Percentiles rank a stretch among this genome's conserved stretches.
Evolutionary conservation across 92 coral and sea anemone genomes (phyloP).

Genomic region (Ricordea florida): DNA sequence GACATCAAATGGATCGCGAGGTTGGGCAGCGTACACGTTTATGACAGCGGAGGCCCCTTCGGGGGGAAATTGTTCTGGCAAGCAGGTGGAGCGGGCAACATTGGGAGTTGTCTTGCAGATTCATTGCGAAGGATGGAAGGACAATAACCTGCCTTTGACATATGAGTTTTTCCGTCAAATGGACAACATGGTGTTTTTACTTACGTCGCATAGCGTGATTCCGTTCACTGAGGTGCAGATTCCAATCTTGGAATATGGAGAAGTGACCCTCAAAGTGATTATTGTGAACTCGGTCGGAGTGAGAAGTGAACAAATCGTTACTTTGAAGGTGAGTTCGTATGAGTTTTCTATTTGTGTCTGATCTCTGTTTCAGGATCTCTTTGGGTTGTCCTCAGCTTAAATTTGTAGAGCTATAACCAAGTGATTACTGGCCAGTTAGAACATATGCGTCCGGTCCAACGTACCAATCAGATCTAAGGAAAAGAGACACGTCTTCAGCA

Average conservation of each 20-base stretch:
- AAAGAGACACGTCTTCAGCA: too few relatives aligned
- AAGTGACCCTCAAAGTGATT: neutral
- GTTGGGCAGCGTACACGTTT: constrained; percentile 18
- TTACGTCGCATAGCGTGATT: neutral
- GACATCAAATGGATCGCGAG: neutral
- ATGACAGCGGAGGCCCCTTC: neutral
- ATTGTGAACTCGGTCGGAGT: neutral
- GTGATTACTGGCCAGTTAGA: too few relatives aligned
- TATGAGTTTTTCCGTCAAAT: neutral
- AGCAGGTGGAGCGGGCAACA: neutral
- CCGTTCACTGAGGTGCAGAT: neutral
- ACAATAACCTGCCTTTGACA: neutral
- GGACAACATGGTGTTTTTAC: neutral
- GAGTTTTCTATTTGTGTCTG: too few relatives aligned
- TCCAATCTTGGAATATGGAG: neutral
- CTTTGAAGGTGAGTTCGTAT: neutral
- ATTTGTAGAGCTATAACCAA: too few relatives aligned
- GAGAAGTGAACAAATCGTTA: neutral
- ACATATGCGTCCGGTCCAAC: too few relatives aligned
- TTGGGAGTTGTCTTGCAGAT: neutral
- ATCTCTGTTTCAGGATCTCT: too few relatives aligned
- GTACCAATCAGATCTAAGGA: too few relatives aligned
- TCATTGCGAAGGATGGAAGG: neutral
- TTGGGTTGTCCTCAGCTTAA: too few relatives aligned
- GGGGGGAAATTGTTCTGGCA: neutral